Percentiles rank a stretch among this genome's conserved stretches.
Conservation (phyloP, 2,797 vertebrate genomes). For the Pithecia hirsuta region DNA sequence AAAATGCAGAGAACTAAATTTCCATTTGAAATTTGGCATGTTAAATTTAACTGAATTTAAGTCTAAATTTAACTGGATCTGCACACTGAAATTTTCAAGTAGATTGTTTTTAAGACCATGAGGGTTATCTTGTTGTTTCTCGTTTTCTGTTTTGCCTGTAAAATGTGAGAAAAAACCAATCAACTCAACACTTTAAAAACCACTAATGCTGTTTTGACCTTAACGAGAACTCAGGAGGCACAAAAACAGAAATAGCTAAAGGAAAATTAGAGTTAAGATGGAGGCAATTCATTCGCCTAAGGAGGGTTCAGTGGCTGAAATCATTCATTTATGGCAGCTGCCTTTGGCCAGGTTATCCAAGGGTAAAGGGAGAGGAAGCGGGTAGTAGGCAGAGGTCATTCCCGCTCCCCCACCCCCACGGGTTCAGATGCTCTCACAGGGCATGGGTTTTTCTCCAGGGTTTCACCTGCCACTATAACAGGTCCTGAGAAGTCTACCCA, state of each 20-base stretch:
- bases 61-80: conserved; percentile 46
- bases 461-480: not conserved
- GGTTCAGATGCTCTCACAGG: not conserved
- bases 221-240: not conserved
- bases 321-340: not conserved
- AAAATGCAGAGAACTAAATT: conserved; percentile 48
- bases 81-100: conserved; percentile 23
- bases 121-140: conserved; percentile 21
- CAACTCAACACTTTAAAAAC: conserved; percentile 36
- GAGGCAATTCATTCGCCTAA: not conserved
- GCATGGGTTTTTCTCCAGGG: not conserved
- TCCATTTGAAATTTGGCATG: conserved; percentile 48
- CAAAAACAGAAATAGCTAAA: conserved; percentile 20
- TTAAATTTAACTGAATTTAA: conserved; percentile 36
- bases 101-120: conserved; percentile 10
- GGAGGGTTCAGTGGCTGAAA: not conserved
- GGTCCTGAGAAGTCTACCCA: not conserved
- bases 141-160: conserved; percentile 41
- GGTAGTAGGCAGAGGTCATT: not conserved
- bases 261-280: not conserved
- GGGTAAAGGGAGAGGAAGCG: not conserved
- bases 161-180: not conserved
- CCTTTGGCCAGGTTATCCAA: not conserved
- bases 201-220: conserved; percentile 6
- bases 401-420: too few relatives aligned